Percentiles rank a stretch among this genome's conserved stretches.
Evolutionary conservation across 2,797 vertebrate species (phyloP).

Genomic region (Tarsius wallacei): DNA sequence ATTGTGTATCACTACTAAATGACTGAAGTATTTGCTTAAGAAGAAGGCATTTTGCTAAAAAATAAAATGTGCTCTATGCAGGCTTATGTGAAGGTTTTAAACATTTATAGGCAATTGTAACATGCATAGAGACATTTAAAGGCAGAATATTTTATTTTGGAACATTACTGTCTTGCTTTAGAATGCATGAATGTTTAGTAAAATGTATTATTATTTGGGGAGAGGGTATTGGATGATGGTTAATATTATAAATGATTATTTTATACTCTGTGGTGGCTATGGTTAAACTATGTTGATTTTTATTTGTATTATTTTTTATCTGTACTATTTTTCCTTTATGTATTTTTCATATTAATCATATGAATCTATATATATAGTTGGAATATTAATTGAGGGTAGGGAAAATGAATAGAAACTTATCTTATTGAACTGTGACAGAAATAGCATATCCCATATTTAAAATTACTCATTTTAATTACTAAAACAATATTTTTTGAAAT

Average conservation of each 20-base stretch:
- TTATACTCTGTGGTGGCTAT: not conserved
- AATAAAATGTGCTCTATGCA: not conserved
- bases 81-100: not conserved
- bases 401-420: not conserved
- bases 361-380: not conserved
- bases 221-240: not conserved
- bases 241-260: constrained; percentile 11
- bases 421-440: not conserved
- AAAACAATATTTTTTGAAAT: not conserved
- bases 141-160: not conserved
- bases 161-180: not conserved
- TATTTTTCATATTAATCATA: constrained; percentile 29
- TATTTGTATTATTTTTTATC: not conserved
- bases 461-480: constrained; percentile 18
- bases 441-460: not conserved
- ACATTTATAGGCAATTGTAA: not conserved
- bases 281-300: not conserved
- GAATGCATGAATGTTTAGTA: not conserved
- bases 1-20: not conserved
- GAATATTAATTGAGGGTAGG: constrained; percentile 1
- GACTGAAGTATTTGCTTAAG: not conserved
- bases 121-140: not conserved
- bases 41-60: not conserved
- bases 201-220: not conserved
- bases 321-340: not conserved